Conservation (phyloP, 2,888 invertebrate genomes). For the Amphipoea lucens region DNA sequence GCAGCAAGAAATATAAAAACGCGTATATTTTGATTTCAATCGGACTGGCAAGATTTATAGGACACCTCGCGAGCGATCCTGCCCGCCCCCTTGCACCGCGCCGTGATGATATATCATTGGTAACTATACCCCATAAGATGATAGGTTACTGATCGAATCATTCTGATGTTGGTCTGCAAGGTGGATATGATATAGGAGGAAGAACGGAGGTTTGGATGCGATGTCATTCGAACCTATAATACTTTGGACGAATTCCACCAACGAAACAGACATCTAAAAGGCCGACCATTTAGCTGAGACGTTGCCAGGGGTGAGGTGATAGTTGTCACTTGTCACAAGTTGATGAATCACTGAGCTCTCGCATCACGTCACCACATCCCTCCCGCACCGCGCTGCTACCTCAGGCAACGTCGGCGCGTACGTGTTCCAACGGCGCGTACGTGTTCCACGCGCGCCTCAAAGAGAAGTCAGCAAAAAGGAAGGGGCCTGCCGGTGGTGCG, state of each 20-base stretch:
- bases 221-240: background rate
- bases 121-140: conserved; percentile 68
- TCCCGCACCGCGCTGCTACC: too few relatives aligned
- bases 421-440: too few relatives aligned
- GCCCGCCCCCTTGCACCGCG: conserved; percentile 59
- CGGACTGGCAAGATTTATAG: conserved; percentile 71
- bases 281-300: too few relatives aligned
- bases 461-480: too few relatives aligned
- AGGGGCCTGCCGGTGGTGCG: too few relatives aligned
- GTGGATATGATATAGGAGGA: conserved; percentile 41
- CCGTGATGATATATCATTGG: conserved; percentile 70
- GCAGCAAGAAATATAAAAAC: conserved; percentile 56
- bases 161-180: conserved; percentile 17
- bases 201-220: background rate
- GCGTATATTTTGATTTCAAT: conserved; percentile 70
- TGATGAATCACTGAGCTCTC: too few relatives aligned
- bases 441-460: too few relatives aligned
- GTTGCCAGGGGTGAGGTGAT: too few relatives aligned
- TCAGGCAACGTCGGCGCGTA: too few relatives aligned
- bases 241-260: background rate
- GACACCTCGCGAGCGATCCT: conserved; percentile 72
- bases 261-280: background rate
- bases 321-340: too few relatives aligned
- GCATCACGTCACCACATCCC: too few relatives aligned
- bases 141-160: conserved; percentile 55